Evolutionary conservation across 2,113 vertebrate species (phyloP), one percentile per base, ranked within the genome.

Genomic region (Oncorhynchus gorbuscha): DNA sequence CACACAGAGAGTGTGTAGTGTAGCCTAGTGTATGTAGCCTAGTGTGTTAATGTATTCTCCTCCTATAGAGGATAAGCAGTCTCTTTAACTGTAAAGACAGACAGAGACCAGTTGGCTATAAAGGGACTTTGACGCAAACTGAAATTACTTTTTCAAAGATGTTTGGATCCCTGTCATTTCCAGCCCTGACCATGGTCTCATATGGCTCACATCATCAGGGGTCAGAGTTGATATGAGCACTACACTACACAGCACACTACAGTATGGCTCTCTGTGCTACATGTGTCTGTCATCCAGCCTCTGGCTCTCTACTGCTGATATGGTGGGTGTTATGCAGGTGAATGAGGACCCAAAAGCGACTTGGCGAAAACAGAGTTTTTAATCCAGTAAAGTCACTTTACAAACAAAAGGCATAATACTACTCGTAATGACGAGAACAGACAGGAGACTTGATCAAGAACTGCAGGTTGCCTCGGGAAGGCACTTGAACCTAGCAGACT

Each of bases 1-100:
- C 24, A 72, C 84, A 84, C 55, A 14, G 74, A 79, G 39, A 45
- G 39, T 45, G 39, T 45, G 39, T 45, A 45, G 51, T 55, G 5
- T 18, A 55, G 3, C n/a, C n/a, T 55, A 55, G 1, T 18, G 51
- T 18, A 55, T 55, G 13, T 55, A 55, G 39, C 9, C 39, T 12
- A 45, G 39, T 73, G 82, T 82, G 88, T 87, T 86, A 76, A 88
- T 88, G 80, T 85, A 89, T 90, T 91, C 84, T 74, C 61, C 73
- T 87, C 76, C 76, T 81, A 84, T 85, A 86, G 76, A 45, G 77
- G 1, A 49, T 68, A 61, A 70, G 76, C 75, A 51, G 73, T 79
- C 32, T 39, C 67, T 55, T 74, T 28, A 82, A 90, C 87, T 90
- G 76, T 72, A 20, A 68, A 68, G 30, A 69, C 67, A 73, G 83